Percentiles rank a stretch among this genome's conserved stretches.
phyloP scores from a whole-genome alignment of 2,113 vertebrate species.

The Gasterosteus nipponicus region DNA sequence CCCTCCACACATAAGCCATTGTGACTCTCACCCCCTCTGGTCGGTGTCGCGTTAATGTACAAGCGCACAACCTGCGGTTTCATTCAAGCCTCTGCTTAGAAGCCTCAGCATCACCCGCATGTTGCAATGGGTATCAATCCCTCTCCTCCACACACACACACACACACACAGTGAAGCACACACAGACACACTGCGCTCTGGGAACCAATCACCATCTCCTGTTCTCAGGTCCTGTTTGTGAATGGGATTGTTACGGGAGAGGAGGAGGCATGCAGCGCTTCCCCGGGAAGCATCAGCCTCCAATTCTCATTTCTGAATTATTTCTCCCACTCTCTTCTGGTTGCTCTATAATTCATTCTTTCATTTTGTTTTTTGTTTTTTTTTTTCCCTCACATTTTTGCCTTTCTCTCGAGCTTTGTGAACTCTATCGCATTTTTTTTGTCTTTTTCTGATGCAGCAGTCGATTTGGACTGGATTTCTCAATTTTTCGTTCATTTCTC shows the following conservation, averaged over 20 bases:
- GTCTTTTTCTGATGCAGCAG: conserved; percentile 30
- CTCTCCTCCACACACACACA: conserved; percentile 27
- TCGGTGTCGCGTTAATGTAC: conserved; percentile 9
- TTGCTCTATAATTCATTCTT: conserved; percentile 11
- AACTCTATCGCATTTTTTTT: conserved; percentile 25
- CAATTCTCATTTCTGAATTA: conserved; percentile 26
- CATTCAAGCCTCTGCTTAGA: conserved; percentile 39
- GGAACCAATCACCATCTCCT: conserved; percentile 70
- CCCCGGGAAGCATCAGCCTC: conserved; percentile 19
- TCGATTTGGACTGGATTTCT: not conserved
- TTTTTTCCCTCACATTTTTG: conserved; percentile 2
- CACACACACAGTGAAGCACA: conserved; percentile 32
- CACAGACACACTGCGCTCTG: conserved; percentile 52
- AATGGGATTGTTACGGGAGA: conserved; percentile 74
- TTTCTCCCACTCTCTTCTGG: conserved; percentile 6
- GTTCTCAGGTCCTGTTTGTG: conserved; percentile 75
- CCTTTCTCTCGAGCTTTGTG: conserved; percentile 10
- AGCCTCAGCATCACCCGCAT: conserved; percentile 39
- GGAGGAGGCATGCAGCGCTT: conserved; percentile 42
- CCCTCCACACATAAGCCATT: conserved; percentile 30
- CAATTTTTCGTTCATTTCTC: not conserved
- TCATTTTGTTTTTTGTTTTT: not conserved
- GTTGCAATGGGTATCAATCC: conserved; percentile 23
- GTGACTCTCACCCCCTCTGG: not conserved
- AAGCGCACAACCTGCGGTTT: conserved; percentile 36